A percentile compares a stretch with the other conserved stretches of the same genome.
Conservation (phyloP, 2,888 invertebrate genomes). For the Scrobipalpa costella region DNA sequence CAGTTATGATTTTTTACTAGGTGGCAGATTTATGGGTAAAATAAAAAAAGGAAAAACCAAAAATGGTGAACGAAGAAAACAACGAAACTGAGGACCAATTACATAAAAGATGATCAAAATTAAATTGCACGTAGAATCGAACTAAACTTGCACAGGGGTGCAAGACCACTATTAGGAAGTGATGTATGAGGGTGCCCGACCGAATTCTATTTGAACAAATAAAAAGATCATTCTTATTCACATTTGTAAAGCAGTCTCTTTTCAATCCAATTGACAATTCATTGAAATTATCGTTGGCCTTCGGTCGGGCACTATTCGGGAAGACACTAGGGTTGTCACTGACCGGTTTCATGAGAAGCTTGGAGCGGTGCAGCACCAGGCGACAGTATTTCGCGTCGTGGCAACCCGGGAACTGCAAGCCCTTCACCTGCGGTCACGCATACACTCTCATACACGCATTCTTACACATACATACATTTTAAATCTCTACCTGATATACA, state of each 20-base stretch:
- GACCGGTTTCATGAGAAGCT: conserved; percentile 98
- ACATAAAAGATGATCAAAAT: conserved; percentile 33
- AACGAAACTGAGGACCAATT: background rate
- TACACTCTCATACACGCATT: conserved; percentile 49
- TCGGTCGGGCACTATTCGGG: conserved; percentile 27
- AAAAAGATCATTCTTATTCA: no score
- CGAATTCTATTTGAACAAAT: background rate
- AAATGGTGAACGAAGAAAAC: conserved; percentile 4
- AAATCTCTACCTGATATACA: background rate
- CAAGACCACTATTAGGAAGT: conserved; percentile 49
- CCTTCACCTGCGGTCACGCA: conserved; percentile 90
- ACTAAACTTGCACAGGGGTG: conserved; percentile 50
- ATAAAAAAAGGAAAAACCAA: conserved; percentile 3
- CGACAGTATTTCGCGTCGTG: conserved; percentile 97
- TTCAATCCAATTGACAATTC: no score
- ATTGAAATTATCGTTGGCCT: background rate
- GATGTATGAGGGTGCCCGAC: conserved; percentile 36
- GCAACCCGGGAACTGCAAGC: conserved; percentile 97
- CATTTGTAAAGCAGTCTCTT: no score
- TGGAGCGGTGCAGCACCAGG: conserved; percentile 97
- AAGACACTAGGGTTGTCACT: conserved; percentile 73
- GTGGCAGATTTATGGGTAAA: background rate
- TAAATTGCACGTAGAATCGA: conserved; percentile 42
- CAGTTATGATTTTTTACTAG: background rate
- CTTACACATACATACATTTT: conserved; percentile 34